Evolutionary conservation across 2,797 vertebrate species (phyloP), one percentile per base, ranked within the genome.

Genomic region (Peromyscus attwateri): DNA sequence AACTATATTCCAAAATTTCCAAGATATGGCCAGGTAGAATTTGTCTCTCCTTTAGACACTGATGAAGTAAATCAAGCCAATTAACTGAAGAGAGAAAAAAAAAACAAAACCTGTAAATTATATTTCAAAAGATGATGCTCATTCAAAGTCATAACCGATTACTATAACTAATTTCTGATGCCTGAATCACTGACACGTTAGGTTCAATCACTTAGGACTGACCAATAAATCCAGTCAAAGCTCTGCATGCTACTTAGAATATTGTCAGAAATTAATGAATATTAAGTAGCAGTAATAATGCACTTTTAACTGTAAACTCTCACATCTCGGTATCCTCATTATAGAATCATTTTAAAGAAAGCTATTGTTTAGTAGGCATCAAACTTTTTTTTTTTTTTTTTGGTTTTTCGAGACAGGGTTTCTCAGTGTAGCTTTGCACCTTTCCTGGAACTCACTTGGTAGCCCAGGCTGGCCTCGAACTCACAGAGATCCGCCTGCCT

Each of bases 1-100:
- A 91, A 94, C 83, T 46, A 23, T 4, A 90, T 46, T 93, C 87
- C 62, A 57, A 79, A 81, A 77, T 96, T 96, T 93, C 71, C 52
- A 95, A 88, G 46, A 88, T 46, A 92, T 12, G 64, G 40, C 64
- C 60, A 84, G 12, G 10, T 46, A 82, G 95, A 95, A 95, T n/a
- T 6, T 27, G 9, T 57, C n/a, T 75, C 60, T 83, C 29, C 16
- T 12, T 92, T 79, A 89, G 0, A 60, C 9, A 17, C 0, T 37
- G 37, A 80, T 37, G 64, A 92, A 85, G 6, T 55, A 70, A 49
- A 73, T n/a, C 49, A 92, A 80, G 14, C 17, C 49, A 57, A 80
- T 21, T 57, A 52, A n/a, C 1, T 23, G 16, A 82, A 43, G 40
- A 89, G 43, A 83, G 1, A 6, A 70, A 94, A 57, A 9, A 7